Percentiles rank a stretch among this genome's conserved stretches.
Conservation (phyloP, 2,888 invertebrate genomes). For the Andrena marginata region DNA sequence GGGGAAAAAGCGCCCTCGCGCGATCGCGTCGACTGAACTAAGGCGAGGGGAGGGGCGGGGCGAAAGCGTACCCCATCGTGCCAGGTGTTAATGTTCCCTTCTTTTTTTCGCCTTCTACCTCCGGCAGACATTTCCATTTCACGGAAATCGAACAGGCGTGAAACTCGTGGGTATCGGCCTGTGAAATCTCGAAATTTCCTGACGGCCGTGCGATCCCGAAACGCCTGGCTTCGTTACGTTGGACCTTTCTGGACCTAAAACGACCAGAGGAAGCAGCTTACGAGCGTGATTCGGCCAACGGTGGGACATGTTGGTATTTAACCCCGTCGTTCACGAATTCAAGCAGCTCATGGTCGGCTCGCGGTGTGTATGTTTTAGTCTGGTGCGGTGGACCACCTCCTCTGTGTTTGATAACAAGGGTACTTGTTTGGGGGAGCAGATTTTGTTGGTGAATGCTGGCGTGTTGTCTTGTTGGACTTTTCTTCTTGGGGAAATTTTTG, state of each 20-base stretch:
- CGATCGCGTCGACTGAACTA: background rate
- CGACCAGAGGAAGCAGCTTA: slow-evolving; percentile 7
- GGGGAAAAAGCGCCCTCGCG: background rate
- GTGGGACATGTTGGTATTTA: slow-evolving; percentile 21
- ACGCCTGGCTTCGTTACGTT: slow-evolving; percentile 5
- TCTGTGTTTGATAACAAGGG: too few relatives aligned
- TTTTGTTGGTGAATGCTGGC: too few relatives aligned
- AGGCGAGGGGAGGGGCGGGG: background rate
- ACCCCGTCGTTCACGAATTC: slow-evolving; percentile 20
- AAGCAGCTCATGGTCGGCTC: background rate
- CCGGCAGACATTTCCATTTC: slow-evolving; percentile 48
- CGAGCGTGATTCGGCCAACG: slow-evolving; percentile 22
- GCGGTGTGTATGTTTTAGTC: background rate
- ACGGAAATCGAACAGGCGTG: slow-evolving; percentile 36
- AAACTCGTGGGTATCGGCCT: slow-evolving; percentile 21
- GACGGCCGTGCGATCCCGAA: slow-evolving; percentile 17
- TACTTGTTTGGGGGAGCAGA: too few relatives aligned
- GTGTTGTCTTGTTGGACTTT: too few relatives aligned
- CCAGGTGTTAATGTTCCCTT: slow-evolving; percentile 38
- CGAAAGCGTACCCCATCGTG: background rate
- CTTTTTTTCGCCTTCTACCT: background rate
- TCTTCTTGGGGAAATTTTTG: too few relatives aligned
- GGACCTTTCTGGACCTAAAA: slow-evolving; percentile 1
- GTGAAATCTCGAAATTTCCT: slow-evolving; percentile 51
- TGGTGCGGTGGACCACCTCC: too few relatives aligned